Conservation (phyloP, 2,113 vertebrate species). For the Nothocercus julius region DNA sequence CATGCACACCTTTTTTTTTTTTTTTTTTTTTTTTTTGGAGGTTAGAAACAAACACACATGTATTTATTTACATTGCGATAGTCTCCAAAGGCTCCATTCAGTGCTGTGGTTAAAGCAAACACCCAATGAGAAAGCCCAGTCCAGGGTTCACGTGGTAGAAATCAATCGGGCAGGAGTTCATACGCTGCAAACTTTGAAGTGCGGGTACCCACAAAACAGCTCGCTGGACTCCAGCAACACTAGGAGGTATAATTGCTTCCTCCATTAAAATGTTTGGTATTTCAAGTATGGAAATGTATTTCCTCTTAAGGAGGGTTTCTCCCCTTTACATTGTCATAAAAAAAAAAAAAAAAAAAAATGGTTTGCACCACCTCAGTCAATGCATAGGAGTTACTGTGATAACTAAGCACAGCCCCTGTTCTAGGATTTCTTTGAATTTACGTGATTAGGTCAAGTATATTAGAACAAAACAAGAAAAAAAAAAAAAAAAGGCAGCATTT, state of each 20-base stretch:
- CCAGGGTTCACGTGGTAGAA: slow-evolving; percentile 1
- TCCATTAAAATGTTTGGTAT: background rate
- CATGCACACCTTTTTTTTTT: background rate
- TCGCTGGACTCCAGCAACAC: background rate
- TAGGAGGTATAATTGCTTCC: background rate
- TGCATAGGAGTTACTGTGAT: background rate
- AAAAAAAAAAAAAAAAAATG: too few relatives aligned
- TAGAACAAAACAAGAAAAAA: background rate
- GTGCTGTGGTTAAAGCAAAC: background rate
- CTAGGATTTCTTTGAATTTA: background rate
- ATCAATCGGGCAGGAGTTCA: background rate
- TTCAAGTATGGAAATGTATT: background rate
- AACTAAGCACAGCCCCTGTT: background rate
- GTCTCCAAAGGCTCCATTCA: slow-evolving; percentile 34
- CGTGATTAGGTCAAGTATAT: fast-evolving
- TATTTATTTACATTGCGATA: slow-evolving; percentile 58
- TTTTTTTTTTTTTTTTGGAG: too few relatives aligned
- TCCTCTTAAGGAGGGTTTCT: background rate
- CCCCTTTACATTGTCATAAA: background rate
- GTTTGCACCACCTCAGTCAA: background rate
- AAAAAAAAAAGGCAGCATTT: background rate
- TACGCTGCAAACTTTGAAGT: background rate
- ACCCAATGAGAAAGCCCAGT: background rate
- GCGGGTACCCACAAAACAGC: background rate
- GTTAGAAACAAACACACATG: slow-evolving; percentile 35